Percentiles rank a stretch among this genome's conserved stretches.
Evolutionary conservation across 2,888 invertebrate genomes (phyloP).

Genomic region (Periphyllus acericola): DNA sequence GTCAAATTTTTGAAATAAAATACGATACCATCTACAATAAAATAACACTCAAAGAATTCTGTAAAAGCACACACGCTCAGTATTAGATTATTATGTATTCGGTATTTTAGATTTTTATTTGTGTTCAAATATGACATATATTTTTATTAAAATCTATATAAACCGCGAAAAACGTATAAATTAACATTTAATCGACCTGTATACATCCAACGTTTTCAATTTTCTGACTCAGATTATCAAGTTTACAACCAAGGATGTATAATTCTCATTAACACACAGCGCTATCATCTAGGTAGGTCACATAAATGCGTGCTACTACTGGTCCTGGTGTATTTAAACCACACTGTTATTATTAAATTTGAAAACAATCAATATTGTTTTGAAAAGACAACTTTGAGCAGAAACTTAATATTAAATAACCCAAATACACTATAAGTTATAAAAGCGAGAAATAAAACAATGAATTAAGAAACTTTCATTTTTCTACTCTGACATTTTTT

Average conservation of each 20-base stretch:
- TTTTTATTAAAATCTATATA: too few species aligned
- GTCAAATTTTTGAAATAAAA: too few species aligned
- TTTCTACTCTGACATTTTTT: too few species aligned
- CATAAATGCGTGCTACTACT: neutral
- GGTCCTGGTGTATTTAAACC: conserved; percentile 8
- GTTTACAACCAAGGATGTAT: neutral
- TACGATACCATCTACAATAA: too few species aligned
- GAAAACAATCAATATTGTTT: conserved; percentile 26
- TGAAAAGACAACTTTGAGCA: neutral
- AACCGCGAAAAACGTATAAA: too few species aligned
- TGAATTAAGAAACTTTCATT: too few species aligned
- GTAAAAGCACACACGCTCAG: too few species aligned
- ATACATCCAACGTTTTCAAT: neutral
- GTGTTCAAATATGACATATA: too few species aligned
- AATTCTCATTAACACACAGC: neutral
- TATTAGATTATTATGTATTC: too few species aligned
- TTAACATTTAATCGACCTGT: too few species aligned
- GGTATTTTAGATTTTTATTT: too few species aligned
- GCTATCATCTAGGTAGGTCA: conserved; percentile 27
- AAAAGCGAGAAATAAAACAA: neutral
- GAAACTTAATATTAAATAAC: neutral
- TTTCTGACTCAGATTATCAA: neutral
- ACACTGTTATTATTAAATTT: conserved; percentile 16
- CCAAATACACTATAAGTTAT: neutral
- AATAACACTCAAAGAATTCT: too few species aligned